Percentiles rank a stretch among this genome's conserved stretches.
phyloP scores from a whole-genome alignment of 1,140 invertebrate genomes.

The Drosophila varians region DNA sequence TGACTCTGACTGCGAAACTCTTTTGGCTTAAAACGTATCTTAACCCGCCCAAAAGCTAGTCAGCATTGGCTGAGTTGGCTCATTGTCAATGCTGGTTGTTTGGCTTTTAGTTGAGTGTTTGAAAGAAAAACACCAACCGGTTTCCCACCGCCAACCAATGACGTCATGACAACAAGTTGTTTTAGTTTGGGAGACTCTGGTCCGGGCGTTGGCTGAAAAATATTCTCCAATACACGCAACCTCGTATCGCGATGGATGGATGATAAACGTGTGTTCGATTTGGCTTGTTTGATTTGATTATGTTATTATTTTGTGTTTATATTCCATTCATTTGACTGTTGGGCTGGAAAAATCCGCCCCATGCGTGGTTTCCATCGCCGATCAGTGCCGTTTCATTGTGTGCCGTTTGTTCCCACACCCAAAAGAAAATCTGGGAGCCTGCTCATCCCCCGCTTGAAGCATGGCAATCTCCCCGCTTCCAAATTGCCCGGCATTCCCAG shows the following conservation, averaged over 20 bases:
- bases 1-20: neutral
- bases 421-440: neutral
- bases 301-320: slow-evolving; percentile 75
- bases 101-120: slow-evolving; percentile 31
- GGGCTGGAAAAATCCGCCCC: slow-evolving; percentile 26
- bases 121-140: slow-evolving; percentile 55
- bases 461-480: slow-evolving; percentile 14
- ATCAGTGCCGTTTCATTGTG: slow-evolving; percentile 23
- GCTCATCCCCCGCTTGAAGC: slow-evolving; percentile 25
- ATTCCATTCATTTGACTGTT: slow-evolving; percentile 50
- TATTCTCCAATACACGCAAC: slow-evolving; percentile 9
- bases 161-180: slow-evolving; percentile 76
- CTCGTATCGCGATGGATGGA: slow-evolving; percentile 16
- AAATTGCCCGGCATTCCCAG: neutral
- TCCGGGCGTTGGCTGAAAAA: slow-evolving; percentile 58
- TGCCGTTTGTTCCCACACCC: slow-evolving; percentile 19
- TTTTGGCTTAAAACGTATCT: slow-evolving; percentile 31
- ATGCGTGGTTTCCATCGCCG: slow-evolving; percentile 51
- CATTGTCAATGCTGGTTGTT: slow-evolving; percentile 30
- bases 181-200: slow-evolving; percentile 23
- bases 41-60: slow-evolving; percentile 17
- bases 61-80: no score
- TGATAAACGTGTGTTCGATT: slow-evolving; percentile 54
- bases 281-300: slow-evolving; percentile 65
- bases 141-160: slow-evolving; percentile 52